Percentiles rank a stretch among this genome's conserved stretches.
Evolutionary conservation across 2,113 vertebrate species (phyloP).

Genomic region (Dicrurus megarhynchus): DNA sequence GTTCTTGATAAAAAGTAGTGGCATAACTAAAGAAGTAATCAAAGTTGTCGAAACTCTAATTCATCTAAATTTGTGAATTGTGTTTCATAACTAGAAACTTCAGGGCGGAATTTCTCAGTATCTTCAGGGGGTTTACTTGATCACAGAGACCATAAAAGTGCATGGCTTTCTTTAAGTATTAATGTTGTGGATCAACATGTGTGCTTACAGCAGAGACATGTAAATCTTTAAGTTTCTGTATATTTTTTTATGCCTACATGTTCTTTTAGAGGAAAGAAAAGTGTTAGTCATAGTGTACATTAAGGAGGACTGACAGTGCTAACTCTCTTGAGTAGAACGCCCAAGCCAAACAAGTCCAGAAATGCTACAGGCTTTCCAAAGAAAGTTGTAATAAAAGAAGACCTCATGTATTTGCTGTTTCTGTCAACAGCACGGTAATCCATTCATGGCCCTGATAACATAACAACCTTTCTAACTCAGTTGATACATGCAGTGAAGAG

Average conservation of each 20-base stretch:
- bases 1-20: background rate
- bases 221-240: background rate
- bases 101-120: background rate
- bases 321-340: background rate
- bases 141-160: background rate
- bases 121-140: background rate
- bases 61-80: background rate
- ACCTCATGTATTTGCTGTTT: background rate
- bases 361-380: background rate
- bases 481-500: background rate
- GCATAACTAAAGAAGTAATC: background rate
- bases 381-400: background rate
- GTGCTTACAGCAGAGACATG: background rate
- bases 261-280: background rate
- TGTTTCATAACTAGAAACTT: background rate
- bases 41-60: background rate
- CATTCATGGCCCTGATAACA: accelerated
- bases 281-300: background rate
- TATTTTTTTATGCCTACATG: background rate
- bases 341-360: background rate
- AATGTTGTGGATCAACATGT: background rate
- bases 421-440: background rate
- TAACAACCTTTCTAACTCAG: background rate
- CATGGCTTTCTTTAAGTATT: background rate
- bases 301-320: background rate